These are phyloP conservation scores for Zeugodacus cucurbitae DNA, from an alignment of 1,140 invertebrate species.

Conservation along the genomic window DNA sequence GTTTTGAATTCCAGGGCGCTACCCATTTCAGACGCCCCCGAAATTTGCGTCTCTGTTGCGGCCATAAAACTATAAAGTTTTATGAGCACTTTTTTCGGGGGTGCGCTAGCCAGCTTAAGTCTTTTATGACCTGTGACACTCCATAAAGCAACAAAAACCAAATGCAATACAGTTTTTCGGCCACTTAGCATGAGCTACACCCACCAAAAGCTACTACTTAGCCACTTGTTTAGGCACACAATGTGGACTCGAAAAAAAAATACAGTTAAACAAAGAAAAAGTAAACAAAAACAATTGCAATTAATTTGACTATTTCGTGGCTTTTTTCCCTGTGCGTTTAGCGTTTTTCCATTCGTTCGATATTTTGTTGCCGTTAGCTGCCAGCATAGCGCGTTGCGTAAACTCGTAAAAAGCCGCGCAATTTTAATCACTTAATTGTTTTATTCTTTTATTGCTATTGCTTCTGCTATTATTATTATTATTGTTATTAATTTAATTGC, in stretches of 20 bases:
- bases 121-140: not conserved
- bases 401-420: conserved; percentile 10
- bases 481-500: conserved; percentile 39
- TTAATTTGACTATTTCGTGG: conserved; percentile 20
- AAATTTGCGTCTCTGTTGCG: not conserved
- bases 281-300: not conserved
- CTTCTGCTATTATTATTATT: not conserved
- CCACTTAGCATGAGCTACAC: not conserved
- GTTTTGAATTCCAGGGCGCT: not conserved
- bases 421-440: conserved; percentile 41
- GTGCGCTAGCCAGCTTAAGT: not conserved
- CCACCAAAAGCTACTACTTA: not conserved
- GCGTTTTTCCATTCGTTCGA: not conserved
- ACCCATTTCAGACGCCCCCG: not conserved
- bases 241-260: not conserved
- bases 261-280: not conserved
- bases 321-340: not conserved
- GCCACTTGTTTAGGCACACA: not conserved
- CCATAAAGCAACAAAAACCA: not conserved
- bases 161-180: not conserved
- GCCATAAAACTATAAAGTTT: conserved; percentile 17
- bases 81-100: not conserved
- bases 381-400: not conserved
- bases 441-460: conserved; percentile 27
- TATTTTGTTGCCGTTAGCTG: not conserved